Percentiles rank a stretch among this genome's conserved stretches.
phyloP scores from a whole-genome alignment of 2,797 vertebrate genomes.

The Esox lucius region DNA sequence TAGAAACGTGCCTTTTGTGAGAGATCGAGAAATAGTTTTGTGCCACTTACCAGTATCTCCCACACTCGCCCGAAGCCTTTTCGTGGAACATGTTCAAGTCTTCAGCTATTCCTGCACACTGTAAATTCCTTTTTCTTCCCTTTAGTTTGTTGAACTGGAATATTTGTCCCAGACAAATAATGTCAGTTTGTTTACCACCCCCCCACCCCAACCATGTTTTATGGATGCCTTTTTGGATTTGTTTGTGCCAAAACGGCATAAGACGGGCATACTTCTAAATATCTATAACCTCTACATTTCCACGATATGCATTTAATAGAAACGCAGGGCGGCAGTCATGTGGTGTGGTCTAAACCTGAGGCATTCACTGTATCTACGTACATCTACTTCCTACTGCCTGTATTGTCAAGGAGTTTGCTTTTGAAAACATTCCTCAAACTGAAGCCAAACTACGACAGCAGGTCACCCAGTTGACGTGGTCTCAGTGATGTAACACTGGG shows the following conservation, averaged over 20 bases:
- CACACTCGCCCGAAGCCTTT: conserved; percentile 37
- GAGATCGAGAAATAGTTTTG: not conserved
- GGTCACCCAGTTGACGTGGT: conserved; percentile 52
- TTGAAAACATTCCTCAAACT: conserved; percentile 71
- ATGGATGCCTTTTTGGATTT: conserved; percentile 36
- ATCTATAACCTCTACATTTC: not conserved
- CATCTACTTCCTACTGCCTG: conserved; percentile 61
- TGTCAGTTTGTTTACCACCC: conserved; percentile 34
- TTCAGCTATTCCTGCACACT: conserved; percentile 35
- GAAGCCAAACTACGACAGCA: conserved; percentile 48
- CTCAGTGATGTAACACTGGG: conserved; percentile 56
- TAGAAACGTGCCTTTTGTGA: conserved; percentile 58
- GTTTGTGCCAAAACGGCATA: conserved; percentile 10
- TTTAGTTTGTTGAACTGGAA: conserved; percentile 31
- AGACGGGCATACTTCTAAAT: not conserved
- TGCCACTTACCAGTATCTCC: conserved; percentile 55
- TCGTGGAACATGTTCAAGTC: conserved; percentile 37
- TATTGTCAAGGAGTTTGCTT: conserved; percentile 36
- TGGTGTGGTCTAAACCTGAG: conserved; percentile 33
- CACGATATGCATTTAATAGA: conserved; percentile 37
- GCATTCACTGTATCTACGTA: conserved; percentile 60
- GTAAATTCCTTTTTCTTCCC: conserved; percentile 17
- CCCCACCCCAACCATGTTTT: conserved; percentile 44
- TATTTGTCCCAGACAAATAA: conserved; percentile 37
- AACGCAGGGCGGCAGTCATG: conserved; percentile 37